phyloP scores from a whole-genome alignment of 2,888 invertebrate genomes.

The Linnaemya vulpina region DNA sequence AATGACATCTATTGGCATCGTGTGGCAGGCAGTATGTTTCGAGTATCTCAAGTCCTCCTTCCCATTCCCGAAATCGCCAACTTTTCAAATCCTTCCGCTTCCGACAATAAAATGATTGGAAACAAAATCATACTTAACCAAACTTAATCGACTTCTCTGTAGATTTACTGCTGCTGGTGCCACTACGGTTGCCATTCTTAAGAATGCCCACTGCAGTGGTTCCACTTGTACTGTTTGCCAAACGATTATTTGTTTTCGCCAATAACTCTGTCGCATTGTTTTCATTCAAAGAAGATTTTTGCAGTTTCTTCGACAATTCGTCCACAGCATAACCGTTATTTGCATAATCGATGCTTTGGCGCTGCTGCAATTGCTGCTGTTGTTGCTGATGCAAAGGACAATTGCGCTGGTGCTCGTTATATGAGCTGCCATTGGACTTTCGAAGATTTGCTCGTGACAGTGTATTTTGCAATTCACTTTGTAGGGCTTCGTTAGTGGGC shows the following conservation, averaged over 20 bases:
- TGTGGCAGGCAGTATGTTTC: no score
- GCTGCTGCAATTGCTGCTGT: slow-evolving; percentile 50
- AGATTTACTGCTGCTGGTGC: slow-evolving; percentile 74
- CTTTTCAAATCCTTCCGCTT: background rate
- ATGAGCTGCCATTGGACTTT: slow-evolving; percentile 83
- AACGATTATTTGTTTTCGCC: slow-evolving; percentile 51
- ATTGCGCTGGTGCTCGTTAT: slow-evolving; percentile 73
- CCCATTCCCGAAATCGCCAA: background rate
- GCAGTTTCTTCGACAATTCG: slow-evolving; percentile 60
- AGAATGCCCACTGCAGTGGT: slow-evolving; percentile 82
- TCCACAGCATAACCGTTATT: slow-evolving; percentile 31
- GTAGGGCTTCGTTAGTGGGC: slow-evolving; percentile 86
- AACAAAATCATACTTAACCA: slow-evolving; percentile 75
- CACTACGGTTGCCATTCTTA: slow-evolving; percentile 81
- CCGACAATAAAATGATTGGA: background rate
- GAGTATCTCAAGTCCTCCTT: background rate
- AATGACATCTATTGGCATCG: no score
- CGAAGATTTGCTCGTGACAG: slow-evolving; percentile 90
- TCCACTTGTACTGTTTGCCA: slow-evolving; percentile 57
- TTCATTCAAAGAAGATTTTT: slow-evolving; percentile 63
- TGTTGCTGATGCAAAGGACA: slow-evolving; percentile 77
- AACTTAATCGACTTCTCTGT: slow-evolving; percentile 81
- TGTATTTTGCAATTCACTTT: slow-evolving; percentile 89
- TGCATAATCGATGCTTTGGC: slow-evolving; percentile 67
- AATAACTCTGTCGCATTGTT: slow-evolving; percentile 44